Evolutionary conservation across 2,888 invertebrate genomes (phyloP).

Genomic region (Meteorus colon): DNA sequence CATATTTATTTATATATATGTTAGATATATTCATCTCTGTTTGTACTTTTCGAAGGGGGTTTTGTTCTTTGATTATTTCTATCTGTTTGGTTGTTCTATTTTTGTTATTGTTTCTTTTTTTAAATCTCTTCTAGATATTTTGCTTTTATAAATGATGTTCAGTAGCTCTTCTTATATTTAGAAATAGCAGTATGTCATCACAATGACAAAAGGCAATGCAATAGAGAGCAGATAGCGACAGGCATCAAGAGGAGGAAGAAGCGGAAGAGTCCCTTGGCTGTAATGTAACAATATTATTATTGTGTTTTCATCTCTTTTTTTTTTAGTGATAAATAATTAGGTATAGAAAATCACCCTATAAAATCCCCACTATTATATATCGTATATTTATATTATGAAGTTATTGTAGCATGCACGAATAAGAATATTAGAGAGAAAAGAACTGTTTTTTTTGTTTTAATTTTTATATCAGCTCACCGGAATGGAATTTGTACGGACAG

Average conservation of each 20-base stretch:
- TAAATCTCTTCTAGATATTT: background rate
- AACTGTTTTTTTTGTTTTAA: background rate
- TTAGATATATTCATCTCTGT: slow-evolving; percentile 14
- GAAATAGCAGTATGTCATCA: slow-evolving; percentile 65
- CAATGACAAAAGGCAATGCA: slow-evolving; percentile 68
- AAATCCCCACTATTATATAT: slow-evolving; percentile 14
- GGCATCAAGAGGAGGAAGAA: slow-evolving; percentile 71
- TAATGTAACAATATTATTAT: slow-evolving; percentile 60
- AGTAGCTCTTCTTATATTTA: slow-evolving; percentile 54
- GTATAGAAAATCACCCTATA: background rate
- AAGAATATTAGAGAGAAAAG: background rate
- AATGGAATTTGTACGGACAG: slow-evolving; percentile 68
- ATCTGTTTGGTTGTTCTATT: slow-evolving; percentile 15
- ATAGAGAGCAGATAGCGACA: slow-evolving; percentile 70
- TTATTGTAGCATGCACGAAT: slow-evolving; percentile 22
- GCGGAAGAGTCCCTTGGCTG: slow-evolving; percentile 70
- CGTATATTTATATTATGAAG: slow-evolving; percentile 19
- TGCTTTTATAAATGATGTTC: slow-evolving; percentile 47
- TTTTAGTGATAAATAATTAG: slow-evolving; percentile 4
- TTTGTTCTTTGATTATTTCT: slow-evolving; percentile 19
- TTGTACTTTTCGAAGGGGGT: slow-evolving; percentile 37
- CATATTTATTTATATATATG: background rate
- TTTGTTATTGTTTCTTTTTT: background rate
- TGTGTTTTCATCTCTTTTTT: slow-evolving; percentile 40
- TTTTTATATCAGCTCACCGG: slow-evolving; percentile 64